Evolutionary conservation across 2,113 vertebrate species (phyloP), one percentile per base, ranked within the genome.

Genomic region (Oreotragus oreotragus): DNA sequence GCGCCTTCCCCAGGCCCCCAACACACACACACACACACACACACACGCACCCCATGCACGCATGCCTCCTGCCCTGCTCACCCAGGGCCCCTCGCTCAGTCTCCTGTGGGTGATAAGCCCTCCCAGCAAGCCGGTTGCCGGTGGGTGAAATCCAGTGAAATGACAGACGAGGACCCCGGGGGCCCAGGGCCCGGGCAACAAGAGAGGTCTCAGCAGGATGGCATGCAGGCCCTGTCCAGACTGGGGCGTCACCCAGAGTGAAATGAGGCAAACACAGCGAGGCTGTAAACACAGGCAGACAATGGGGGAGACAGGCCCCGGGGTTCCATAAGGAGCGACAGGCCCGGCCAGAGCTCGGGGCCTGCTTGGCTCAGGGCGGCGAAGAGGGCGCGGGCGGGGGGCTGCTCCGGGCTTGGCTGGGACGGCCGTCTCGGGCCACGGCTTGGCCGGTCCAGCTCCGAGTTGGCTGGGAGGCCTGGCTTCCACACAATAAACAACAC

Each of bases 391-490:
- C 58, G 28, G 97, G 96, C 49, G 90, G 91, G 97, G 98, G 97
- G 97, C 96, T 96, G 96, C 95, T 95, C 76, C 0, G 14, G 90
- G 88, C 95, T 98, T 98, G 98, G 98, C 98, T 36, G 76, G 92
- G 92, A 70, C 4, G 0, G 81, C 51, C 2, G 96, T 98, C 98
- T 98, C 45, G 33, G 96, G 92, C 95, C 12, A 19, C 0, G 36
- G 97, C 97, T 70, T 97, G 97, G 97, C 97, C 90, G 3, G 30
- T 95, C 96, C 95, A 96, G 96, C 97, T 92, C 60, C 0, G 70
- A 98, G 96, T 97, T 98, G 98, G 97, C 98, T 15, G 84, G 97
- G 89, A 96, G 90, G 96, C 83, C 91, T 97, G 97, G 97, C 95
- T 70, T 88, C 49, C 19, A 17, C 95, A 97, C 93, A 94, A 91